Evolutionary conservation across 2,888 invertebrate genomes (phyloP).

Genomic region (Colletes collaris): DNA sequence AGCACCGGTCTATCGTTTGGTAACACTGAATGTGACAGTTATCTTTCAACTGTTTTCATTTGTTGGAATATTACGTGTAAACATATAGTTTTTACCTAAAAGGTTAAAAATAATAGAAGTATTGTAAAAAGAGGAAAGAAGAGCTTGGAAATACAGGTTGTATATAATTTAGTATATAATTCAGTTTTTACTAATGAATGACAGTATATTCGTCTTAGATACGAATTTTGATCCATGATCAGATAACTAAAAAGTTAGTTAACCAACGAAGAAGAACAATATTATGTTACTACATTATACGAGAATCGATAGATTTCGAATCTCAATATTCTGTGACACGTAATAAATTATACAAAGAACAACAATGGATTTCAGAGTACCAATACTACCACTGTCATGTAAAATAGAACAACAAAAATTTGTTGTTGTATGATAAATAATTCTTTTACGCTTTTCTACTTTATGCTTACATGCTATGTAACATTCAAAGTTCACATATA

Average conservation of each 20-base stretch:
- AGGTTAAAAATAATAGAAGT: too few species aligned
- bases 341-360: constrained; percentile 36
- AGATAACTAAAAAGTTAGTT: constrained; percentile 7
- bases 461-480: background rate
- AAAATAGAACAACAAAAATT: constrained; percentile 13
- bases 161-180: background rate
- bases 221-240: background rate
- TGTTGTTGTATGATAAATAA: constrained; percentile 11
- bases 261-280: background rate
- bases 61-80: too few species aligned
- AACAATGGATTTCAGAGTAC: constrained; percentile 19
- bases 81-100: too few species aligned
- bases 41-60: too few species aligned
- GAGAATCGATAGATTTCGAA: constrained; percentile 12
- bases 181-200: background rate
- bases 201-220: background rate
- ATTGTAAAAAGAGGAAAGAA: too few species aligned
- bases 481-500: constrained; percentile 18
- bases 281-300: constrained; percentile 7
- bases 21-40: too few species aligned
- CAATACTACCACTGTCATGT: constrained; percentile 10
- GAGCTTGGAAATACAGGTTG: too few species aligned
- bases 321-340: constrained; percentile 29
- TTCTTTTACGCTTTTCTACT: constrained; percentile 10
- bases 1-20: too few species aligned